Conservation (phyloP, 2,888 invertebrate genomes). For the Biston stratarius region DNA sequence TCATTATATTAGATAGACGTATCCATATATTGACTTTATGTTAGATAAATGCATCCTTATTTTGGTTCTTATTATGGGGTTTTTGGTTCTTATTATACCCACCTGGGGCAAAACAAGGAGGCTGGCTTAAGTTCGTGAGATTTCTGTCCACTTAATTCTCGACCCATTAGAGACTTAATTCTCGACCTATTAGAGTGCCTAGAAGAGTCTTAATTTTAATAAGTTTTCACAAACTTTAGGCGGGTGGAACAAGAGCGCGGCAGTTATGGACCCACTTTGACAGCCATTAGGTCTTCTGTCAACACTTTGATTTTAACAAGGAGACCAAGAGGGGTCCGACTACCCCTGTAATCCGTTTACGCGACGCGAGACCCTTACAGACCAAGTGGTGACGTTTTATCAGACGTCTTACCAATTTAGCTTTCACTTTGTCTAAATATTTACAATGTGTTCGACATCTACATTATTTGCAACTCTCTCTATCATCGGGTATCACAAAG, state of each 20-base stretch:
- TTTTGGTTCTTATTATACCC: too few relatives aligned
- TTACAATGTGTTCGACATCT: slow-evolving; percentile 35
- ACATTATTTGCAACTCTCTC: slow-evolving; percentile 7
- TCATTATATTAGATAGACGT: too few relatives aligned
- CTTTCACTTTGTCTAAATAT: slow-evolving; percentile 58
- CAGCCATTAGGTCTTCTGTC: slow-evolving; percentile 72
- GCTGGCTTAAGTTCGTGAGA: too few relatives aligned
- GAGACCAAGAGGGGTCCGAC: slow-evolving; percentile 47
- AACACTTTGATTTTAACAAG: slow-evolving; percentile 79
- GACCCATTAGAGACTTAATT: neutral
- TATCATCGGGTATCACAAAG: slow-evolving; percentile 3
- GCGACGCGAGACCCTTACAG: slow-evolving; percentile 64
- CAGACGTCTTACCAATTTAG: slow-evolving; percentile 65
- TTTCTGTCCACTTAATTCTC: neutral
- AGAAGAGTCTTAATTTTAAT: neutral
- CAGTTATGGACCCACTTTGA: slow-evolving; percentile 47
- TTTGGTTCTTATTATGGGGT: too few relatives aligned
- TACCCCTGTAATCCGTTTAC: slow-evolving; percentile 80
- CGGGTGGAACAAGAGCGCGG: slow-evolving; percentile 21
- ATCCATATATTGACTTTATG: too few relatives aligned
- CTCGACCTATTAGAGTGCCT: neutral
- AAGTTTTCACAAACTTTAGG: neutral
- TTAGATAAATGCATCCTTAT: too few relatives aligned
- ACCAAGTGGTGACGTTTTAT: slow-evolving; percentile 66
- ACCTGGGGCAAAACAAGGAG: neutral